Conservation (phyloP, 2,888 invertebrate genomes). For the Drosophila mercatorum region DNA sequence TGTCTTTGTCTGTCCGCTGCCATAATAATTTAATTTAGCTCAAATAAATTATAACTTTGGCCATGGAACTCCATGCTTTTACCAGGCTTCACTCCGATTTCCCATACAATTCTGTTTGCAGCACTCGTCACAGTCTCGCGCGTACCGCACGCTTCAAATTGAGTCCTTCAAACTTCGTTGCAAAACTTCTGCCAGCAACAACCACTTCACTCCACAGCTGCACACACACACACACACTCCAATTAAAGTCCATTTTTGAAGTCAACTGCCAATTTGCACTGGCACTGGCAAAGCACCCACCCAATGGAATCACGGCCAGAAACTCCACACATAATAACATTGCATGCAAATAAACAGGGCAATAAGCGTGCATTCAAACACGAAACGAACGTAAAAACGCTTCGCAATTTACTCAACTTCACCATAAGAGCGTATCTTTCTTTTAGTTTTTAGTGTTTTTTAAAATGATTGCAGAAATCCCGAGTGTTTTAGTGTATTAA, state of each 20-base stretch:
- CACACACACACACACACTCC: slow-evolving; percentile 47
- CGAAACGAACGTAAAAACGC: slow-evolving; percentile 57
- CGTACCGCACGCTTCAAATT: slow-evolving; percentile 64
- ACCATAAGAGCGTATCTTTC: slow-evolving; percentile 23
- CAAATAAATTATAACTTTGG: slow-evolving; percentile 75
- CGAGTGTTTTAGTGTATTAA: not conserved
- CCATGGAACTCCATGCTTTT: slow-evolving; percentile 22
- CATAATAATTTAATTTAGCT: slow-evolving; percentile 76
- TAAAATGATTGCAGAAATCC: not conserved
- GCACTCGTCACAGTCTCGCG: slow-evolving; percentile 67
- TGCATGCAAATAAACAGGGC: slow-evolving; percentile 73
- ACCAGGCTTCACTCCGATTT: slow-evolving; percentile 7
- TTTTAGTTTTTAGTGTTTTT: not conserved
- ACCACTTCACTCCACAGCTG: slow-evolving; percentile 14
- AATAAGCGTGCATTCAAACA: slow-evolving; percentile 38
- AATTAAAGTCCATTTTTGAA: slow-evolving; percentile 74
- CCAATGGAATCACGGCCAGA: slow-evolving; percentile 29
- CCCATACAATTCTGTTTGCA: slow-evolving; percentile 5
- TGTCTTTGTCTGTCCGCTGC: slow-evolving; percentile 41
- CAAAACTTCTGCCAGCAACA: slow-evolving; percentile 40
- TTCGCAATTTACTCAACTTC: slow-evolving; percentile 34
- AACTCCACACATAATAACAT: slow-evolving; percentile 56
- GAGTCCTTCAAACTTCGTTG: slow-evolving; percentile 70
- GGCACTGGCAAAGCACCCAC: slow-evolving; percentile 20
- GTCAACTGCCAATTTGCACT: slow-evolving; percentile 74